Percentiles rank a stretch among this genome's conserved stretches.
Evolutionary conservation across 1,140 invertebrate species (phyloP).

Genomic region (Cepaea nemoralis): DNA sequence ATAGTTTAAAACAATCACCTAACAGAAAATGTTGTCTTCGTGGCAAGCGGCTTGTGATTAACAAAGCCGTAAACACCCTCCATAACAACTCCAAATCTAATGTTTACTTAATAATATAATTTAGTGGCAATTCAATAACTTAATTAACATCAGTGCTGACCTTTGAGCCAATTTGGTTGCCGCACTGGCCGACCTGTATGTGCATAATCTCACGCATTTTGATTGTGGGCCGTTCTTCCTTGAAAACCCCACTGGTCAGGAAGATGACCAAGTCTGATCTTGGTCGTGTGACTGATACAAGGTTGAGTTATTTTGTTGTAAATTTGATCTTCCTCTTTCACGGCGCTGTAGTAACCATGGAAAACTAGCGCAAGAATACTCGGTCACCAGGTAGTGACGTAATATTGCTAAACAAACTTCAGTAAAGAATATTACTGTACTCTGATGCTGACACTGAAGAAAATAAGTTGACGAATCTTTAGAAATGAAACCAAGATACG

Average conservation of each 20-base stretch:
- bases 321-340: not conserved
- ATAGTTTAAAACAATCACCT: no score
- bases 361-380: not conserved
- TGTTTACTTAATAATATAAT: no score
- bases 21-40: no score
- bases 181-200: constrained; percentile 83
- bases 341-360: not conserved
- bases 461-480: no score
- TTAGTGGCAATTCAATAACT: no score
- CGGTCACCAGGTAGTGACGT: constrained; percentile 10
- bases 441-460: no score
- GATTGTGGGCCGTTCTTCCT: constrained; percentile 74
- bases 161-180: constrained; percentile 83
- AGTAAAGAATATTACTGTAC: no score
- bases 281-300: not conserved
- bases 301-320: not conserved
- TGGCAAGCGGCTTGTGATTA: no score
- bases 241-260: not conserved
- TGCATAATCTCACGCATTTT: constrained; percentile 84
- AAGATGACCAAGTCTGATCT: constrained; percentile 14
- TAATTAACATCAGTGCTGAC: no score
- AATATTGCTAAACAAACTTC: not conserved
- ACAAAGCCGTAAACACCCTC: no score
- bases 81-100: no score
- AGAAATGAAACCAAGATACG: no score